Evolutionary conservation across 1,140 invertebrate genomes (phyloP), one percentile per base, ranked within the genome.

Genomic region (Drosophila seguyi): DNA sequence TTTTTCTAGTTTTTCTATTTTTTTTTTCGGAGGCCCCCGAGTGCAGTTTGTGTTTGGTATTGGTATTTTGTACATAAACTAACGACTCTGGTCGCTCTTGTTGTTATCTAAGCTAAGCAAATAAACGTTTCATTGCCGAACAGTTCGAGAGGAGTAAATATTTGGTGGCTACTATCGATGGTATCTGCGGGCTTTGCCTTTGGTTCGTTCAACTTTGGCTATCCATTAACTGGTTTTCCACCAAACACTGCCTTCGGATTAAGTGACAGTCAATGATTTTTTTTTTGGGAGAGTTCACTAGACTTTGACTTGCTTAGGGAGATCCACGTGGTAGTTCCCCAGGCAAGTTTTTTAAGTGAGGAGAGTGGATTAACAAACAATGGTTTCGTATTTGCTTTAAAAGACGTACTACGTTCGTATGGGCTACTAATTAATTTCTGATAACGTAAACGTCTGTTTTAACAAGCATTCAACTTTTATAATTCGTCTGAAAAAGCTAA

Each of bases 71-170:
- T 87, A 87, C 29, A 87, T 87, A 86, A 69, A 71, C 52, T 66
- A 76, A 65, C 74, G 50, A 68, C 75, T 82, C 68, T 72, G 68
- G 67, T 83, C 59, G 53, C 42, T 25, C 36, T 61, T 75, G 52
- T 79, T 79, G 69, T 86, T 75, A 81, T 78, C 59, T 86, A 74
- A 78, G 82, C 29, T 75, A 76, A 83, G 79, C 79, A 87, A 73
- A 86, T 86, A 86, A 78, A 77, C 31, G 42, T 57, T 63, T 42
- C 53, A 25, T 22, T 25, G 38, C 39, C 39, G 48, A 68, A 59
- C 27, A 53, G 45, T 67, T 39, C 34, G 14, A 41, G 42, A 45
- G 27, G 36, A 39, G 67, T 50, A 59, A 36, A 72, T 72, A 59
- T 55, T 69, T 55, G 58, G 18, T 7, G 27, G 4, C 16, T 20